These are phyloP conservation scores for Aphodius granarius DNA, from an alignment of 2,888 invertebrate genomes.

Conservation along the genomic window DNA sequence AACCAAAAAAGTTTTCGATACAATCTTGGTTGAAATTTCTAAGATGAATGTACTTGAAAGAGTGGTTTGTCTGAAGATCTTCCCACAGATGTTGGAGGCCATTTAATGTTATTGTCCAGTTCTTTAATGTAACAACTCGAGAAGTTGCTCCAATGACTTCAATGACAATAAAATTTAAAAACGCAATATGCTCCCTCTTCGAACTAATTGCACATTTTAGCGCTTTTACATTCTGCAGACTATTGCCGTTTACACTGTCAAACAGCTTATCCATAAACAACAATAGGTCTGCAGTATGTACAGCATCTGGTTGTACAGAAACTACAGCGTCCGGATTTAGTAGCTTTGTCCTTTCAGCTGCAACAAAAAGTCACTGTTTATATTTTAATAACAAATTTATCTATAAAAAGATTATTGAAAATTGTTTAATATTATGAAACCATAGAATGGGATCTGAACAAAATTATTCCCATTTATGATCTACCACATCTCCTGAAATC, in stretches of 20 bases:
- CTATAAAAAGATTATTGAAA: too few species aligned
- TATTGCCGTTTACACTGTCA: too few species aligned
- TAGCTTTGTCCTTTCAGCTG: too few species aligned
- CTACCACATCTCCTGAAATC: constrained; percentile 32
- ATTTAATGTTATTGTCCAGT: constrained; percentile 30
- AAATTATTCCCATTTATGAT: constrained; percentile 35
- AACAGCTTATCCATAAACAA: constrained; percentile 24
- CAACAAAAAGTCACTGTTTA: too few species aligned
- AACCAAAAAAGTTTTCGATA: constrained; percentile 33
- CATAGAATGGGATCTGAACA: too few species aligned
- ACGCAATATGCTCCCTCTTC: too few species aligned
- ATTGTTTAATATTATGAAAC: too few species aligned
- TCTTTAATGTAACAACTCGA: constrained; percentile 27
- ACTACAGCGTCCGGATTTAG: too few species aligned
- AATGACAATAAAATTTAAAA: constrained; percentile 1
- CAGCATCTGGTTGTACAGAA: background rate
- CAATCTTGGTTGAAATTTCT: constrained; percentile 31
- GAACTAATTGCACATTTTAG: background rate
- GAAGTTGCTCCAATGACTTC: constrained; percentile 12
- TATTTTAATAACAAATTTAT: too few species aligned
- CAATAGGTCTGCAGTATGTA: constrained; percentile 24
- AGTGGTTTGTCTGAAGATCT: constrained; percentile 22
- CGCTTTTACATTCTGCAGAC: too few species aligned
- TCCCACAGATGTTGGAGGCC: constrained; percentile 25
- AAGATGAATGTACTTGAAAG: constrained; percentile 27